Conservation (phyloP, 2,113 vertebrate species). For the Galemys pyrenaicus region DNA sequence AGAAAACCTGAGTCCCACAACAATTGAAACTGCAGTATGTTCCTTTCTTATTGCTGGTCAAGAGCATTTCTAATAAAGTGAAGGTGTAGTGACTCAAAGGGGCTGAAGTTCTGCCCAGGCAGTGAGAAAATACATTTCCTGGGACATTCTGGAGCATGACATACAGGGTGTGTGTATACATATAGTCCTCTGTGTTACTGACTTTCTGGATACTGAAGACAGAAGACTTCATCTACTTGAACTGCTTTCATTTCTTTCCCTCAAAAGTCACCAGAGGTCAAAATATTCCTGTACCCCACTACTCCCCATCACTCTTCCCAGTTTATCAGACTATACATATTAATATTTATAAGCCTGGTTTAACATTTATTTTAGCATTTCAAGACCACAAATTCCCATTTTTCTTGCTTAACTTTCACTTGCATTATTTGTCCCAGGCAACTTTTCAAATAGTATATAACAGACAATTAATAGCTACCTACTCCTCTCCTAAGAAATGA, state of each 20-base stretch:
- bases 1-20: conserved; percentile 92
- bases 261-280: conserved; percentile 7
- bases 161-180: background rate
- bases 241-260: conserved; percentile 9
- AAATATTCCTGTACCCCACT: background rate
- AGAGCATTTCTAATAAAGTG: background rate
- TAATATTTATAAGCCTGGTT: background rate
- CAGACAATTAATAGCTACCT: background rate
- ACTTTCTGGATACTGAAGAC: accelerated
- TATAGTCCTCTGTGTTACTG: background rate
- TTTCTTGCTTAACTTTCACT: background rate
- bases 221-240: background rate
- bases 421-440: background rate
- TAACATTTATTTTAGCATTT: background rate
- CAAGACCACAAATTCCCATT: background rate
- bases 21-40: conserved; percentile 92
- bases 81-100: background rate
- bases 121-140: background rate
- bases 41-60: background rate
- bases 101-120: background rate
- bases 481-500: background rate
- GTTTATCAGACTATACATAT: background rate
- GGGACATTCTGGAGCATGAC: no score
- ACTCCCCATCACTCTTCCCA: background rate
- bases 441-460: background rate